phyloP scores from a whole-genome alignment of 2,113 vertebrate species.

The Cheirogaleus medius region DNA sequence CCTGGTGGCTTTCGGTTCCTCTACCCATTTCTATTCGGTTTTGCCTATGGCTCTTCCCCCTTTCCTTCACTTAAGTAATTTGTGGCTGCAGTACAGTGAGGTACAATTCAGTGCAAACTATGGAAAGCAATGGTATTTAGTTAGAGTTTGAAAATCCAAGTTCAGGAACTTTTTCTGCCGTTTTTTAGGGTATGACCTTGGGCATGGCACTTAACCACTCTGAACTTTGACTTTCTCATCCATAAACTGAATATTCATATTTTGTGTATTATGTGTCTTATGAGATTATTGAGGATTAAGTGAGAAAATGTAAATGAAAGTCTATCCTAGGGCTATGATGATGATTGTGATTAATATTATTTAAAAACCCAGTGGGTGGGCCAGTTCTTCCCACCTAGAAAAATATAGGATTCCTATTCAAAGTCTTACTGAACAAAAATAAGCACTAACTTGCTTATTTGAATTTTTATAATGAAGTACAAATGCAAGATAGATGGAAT shows the following conservation, averaged over 20 bases:
- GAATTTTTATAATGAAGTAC: constrained; percentile 54
- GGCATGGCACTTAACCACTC: background rate
- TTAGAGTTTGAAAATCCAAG: background rate
- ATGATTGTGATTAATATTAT: constrained; percentile 27
- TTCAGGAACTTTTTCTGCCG: constrained; percentile 19
- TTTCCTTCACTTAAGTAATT: background rate
- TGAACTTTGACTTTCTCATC: constrained; percentile 35
- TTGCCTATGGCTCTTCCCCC: background rate
- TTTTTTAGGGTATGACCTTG: background rate
- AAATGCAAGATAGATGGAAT: constrained; percentile 43
- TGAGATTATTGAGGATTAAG: constrained; percentile 34
- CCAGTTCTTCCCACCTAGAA: constrained; percentile 26
- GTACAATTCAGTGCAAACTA: background rate
- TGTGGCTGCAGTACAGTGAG: background rate
- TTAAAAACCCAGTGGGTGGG: constrained; percentile 39
- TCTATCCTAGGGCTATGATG: background rate
- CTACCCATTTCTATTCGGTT: background rate
- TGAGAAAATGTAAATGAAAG: constrained; percentile 45
- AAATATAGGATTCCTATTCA: constrained; percentile 36
- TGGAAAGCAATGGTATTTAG: constrained; percentile 13
- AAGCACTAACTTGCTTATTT: constrained; percentile 38
- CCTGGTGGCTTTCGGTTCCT: background rate
- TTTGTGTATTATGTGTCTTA: background rate
- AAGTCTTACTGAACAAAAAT: constrained; percentile 39
- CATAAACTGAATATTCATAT: constrained; percentile 36